Conservation (phyloP, 2,888 invertebrate genomes). For the Tubulanus polymorphus region DNA sequence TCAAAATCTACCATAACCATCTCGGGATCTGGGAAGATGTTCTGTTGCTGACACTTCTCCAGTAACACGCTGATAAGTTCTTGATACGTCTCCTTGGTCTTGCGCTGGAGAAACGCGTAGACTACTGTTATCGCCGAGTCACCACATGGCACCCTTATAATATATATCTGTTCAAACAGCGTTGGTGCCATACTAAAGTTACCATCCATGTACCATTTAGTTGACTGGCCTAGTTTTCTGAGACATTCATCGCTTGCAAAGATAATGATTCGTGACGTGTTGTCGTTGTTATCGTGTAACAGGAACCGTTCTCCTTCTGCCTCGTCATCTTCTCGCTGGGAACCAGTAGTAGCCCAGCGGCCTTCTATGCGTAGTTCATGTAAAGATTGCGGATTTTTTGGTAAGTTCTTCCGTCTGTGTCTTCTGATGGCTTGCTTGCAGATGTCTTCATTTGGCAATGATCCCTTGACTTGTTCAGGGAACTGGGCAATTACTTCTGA, state of each 20-base stretch:
- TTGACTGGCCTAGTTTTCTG: neutral
- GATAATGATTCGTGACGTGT: neutral
- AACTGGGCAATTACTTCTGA: neutral
- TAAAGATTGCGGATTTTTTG: neutral
- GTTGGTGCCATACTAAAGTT: neutral
- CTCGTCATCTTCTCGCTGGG: neutral
- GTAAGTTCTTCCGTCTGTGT: neutral
- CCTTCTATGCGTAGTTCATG: neutral
- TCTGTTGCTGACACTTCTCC: too few species aligned
- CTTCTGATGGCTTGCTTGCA: neutral
- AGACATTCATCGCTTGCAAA: neutral
- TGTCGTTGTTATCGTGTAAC: neutral
- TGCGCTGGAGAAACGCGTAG: neutral
- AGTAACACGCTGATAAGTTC: too few species aligned
- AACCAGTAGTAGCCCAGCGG: neutral
- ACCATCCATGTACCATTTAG: neutral
- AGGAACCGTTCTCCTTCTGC: too few species aligned
- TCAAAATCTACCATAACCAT: too few species aligned
- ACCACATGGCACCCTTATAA: neutral
- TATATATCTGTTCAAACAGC: neutral
- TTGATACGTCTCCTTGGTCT: neutral
- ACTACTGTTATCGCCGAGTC: neutral
- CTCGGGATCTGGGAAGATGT: too few species aligned
- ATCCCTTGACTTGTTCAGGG: neutral
- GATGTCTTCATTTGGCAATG: neutral